Base-by-base conservation (phyloP, 64 coral and sea anemone species). In the Acropora tenuis region DNA sequence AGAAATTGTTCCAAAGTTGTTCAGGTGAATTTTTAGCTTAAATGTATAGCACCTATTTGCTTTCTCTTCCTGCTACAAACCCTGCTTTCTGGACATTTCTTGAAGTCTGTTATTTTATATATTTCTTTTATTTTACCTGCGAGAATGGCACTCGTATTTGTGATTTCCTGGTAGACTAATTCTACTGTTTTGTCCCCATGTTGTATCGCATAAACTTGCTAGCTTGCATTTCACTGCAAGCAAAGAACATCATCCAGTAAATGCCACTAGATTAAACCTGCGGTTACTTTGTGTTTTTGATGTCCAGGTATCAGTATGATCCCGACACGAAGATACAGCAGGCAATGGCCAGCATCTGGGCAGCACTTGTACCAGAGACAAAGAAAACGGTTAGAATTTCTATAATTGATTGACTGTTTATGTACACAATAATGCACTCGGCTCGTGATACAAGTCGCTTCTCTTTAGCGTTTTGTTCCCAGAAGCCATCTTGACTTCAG, bases 271-370 rank as follows among this genome's bases (percentile, higher is more conserved):
- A 1, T 68, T 47, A 43, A 46, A 45, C 75, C 11, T 30, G 30
- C 30, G 30, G 30, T 30, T 30, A 30, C 30, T 48, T 76, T 10
- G 19, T 11, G 18, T 80, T 3, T 81, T 90, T 73, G 16, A 8
- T 60, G 41, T 16, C 40, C 78, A 98, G 97, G 40, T 98, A 98
- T 71, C 97, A 96, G 19, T 98, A 93, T 83, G 97, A 98, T 84
- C 97, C 97, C 40, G 96, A 93, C 57, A 88, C 77, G 45, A 95
- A 94, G 68, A 95, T 95, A 15, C 97, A 93, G 41, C 94, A 98
- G 80, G 94, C 97, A 2, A 98, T 98, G 97, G 75, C 92, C 57
- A 98, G 97, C 59, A 95, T 98, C 47, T 98, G 97, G 97, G 91
- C 88, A 16, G 94, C 97, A 2, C 75, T 98, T 12, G 97, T 98